Evolutionary conservation across 2,888 invertebrate genomes (phyloP), one percentile per base, ranked within the genome.

Genomic region (Nomada goodeniana): DNA sequence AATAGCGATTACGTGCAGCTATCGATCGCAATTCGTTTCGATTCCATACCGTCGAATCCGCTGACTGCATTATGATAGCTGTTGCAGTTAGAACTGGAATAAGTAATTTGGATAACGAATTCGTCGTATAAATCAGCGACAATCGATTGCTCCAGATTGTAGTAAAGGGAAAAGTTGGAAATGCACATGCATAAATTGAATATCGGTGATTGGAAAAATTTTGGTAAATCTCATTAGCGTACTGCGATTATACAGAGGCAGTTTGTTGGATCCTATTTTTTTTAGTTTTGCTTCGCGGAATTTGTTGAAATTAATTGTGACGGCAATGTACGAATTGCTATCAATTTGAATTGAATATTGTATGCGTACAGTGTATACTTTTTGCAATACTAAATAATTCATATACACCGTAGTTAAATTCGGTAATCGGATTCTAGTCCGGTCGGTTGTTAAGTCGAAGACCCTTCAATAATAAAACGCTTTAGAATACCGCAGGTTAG

Each of bases 1-100:
- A 78, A 78, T 71, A 71, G 67, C 72, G 72, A 80, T 80, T 79
- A 79, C 78, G 26, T 64, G 15, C 53, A 36, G 5, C n/a, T 53
- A 76, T 76, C 78, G 77, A 77, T 77, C 79, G 70, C 36, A 26
- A 59, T 53, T 69, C 52, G 57, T 65, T 76, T 70, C 64, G 20
- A 60, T 60, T 44, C 55, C 5, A 26, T 26, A 13, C 20, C 55
- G 52, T 11, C 11, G 11, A 64, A 64, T 15, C 36, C 44, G 57
- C 55, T 50, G 55, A 57, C 64, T 55, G 20, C 15, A 5, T 29
- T 29, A 10, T 23, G 26, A 55, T n/a, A 42, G 11, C 44, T 23
- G 55, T 55, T 64, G 44, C n/a, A 15, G 42, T 1, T 9, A 20
- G 20, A 57, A 64, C 26, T 44, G 23, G n/a, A 50, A 55, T 64